These are phyloP conservation scores for Onychomys arenicola DNA, from an alignment of 2,797 vertebrate species.

Conservation along the genomic window DNA sequence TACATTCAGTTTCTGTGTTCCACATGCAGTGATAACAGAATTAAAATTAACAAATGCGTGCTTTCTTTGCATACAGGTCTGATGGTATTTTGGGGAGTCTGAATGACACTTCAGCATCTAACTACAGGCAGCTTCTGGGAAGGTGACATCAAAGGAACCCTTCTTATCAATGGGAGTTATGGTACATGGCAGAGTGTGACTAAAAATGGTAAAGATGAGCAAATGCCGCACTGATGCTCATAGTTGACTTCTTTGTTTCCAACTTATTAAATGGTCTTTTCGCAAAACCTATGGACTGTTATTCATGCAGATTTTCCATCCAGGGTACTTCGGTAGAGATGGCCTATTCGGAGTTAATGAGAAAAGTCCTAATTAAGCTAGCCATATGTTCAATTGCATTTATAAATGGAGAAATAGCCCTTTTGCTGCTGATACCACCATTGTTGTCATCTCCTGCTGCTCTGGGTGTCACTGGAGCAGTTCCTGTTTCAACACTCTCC, in stretches of 20 bases:
- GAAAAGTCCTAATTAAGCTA: slow-evolving; percentile 87
- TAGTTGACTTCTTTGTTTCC: slow-evolving; percentile 73
- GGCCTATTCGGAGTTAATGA: slow-evolving; percentile 85
- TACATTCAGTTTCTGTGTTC: background rate
- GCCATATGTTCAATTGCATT: slow-evolving; percentile 88
- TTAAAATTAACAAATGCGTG: background rate
- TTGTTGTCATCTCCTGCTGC: slow-evolving; percentile 85
- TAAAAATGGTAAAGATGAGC: slow-evolving; percentile 78
- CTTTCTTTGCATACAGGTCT: slow-evolving; percentile 6
- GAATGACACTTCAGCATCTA: slow-evolving; percentile 48
- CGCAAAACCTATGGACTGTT: slow-evolving; percentile 79
- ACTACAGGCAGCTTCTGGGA: slow-evolving; percentile 25
- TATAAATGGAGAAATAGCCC: slow-evolving; percentile 83
- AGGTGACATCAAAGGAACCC: slow-evolving; percentile 51
- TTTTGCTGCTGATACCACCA: slow-evolving; percentile 83
- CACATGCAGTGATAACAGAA: background rate
- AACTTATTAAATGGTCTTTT: slow-evolving; percentile 80
- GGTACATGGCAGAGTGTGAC: slow-evolving; percentile 60
- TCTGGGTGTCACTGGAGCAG: slow-evolving; percentile 84
- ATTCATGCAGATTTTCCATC: slow-evolving; percentile 76
- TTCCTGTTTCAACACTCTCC: slow-evolving; percentile 77
- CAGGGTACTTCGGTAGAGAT: slow-evolving; percentile 78
- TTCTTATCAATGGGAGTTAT: slow-evolving; percentile 59
- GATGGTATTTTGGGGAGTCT: slow-evolving; percentile 40
- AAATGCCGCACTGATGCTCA: slow-evolving; percentile 78